phyloP scores from a whole-genome alignment of 2,888 invertebrate genomes.

The Watsonalla cultraria region DNA sequence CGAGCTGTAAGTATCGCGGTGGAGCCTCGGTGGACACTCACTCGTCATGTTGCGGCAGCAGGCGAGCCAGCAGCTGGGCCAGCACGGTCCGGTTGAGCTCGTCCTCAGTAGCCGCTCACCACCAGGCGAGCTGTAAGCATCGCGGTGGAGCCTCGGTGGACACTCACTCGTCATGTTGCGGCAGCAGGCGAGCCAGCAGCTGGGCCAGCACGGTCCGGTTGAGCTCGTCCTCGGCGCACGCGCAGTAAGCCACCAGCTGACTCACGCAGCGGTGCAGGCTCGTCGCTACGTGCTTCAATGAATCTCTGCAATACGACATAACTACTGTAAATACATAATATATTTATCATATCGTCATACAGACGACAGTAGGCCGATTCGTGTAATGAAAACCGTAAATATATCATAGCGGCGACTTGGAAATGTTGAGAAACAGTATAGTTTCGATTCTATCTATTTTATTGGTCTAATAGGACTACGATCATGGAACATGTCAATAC shows the following conservation, averaged over 20 bases:
- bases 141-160: constrained; percentile 60
- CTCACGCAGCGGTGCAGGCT: constrained; percentile 82
- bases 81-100: constrained; percentile 87
- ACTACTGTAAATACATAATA: neutral
- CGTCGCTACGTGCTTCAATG: constrained; percentile 80
- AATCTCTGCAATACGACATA: constrained; percentile 73
- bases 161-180: constrained; percentile 28
- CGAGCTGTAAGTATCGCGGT: constrained; percentile 83
- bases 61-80: too few relatives aligned
- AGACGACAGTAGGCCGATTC: too few relatives aligned
- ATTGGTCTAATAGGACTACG: too few relatives aligned
- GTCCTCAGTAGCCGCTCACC: constrained; percentile 82
- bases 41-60: too few relatives aligned
- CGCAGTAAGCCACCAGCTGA: constrained; percentile 86
- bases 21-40: too few relatives aligned
- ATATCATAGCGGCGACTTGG: too few relatives aligned
- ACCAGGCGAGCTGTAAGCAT: neutral
- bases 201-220: constrained; percentile 85
- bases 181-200: constrained; percentile 64
- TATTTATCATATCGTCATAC: neutral
- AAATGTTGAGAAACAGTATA: too few relatives aligned
- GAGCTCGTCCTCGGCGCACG: constrained; percentile 87
- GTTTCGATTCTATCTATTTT: too few relatives aligned
- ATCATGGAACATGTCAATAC: too few relatives aligned
- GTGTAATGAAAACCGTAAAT: too few relatives aligned